Evolutionary conservation across 1,140 invertebrate genomes (phyloP), one percentile per base, ranked within the genome.

Genomic region (Drosophila nigromelanica): DNA sequence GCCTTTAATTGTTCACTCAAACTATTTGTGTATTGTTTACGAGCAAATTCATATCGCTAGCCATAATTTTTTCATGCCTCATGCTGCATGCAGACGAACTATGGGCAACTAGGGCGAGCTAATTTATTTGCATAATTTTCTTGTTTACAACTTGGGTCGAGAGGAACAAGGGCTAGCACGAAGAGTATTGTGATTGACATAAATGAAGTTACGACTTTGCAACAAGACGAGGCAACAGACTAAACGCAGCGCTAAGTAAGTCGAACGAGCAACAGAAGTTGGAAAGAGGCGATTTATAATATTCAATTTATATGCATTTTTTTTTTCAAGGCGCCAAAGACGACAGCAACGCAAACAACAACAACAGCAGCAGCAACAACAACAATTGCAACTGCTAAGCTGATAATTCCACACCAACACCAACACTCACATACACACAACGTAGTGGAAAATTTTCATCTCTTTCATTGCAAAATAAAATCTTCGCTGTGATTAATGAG

Each of bases 221-320:
- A 64, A 67, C 51, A 62, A 66, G 61, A 18, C 21, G 12, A 14
- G 24, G 60, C 50, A 52, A 69, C 59, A 62, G 60, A 64, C 72
- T 86, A 87, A 86, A 76, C 76, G 56, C 50, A 30, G 33, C 50
- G 52, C 68, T 71, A 64, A 61, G 50, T 56, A 59, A 73, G 64
- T 62, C 43, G 55, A 43, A 70, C 45, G 74, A 78, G 59, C 24
- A 70, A 54, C 51, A 74, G 71, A 76, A 81, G 76, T 78, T 90
- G 80, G 71, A 73, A 76, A 76, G 30, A 71, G 78, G 67, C 85
- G 86, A 89, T 90, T 86, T 89, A 89, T 89, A 89, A 89, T 89
- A 89, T 89, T 90, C 86, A 86, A 89, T 89, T 89, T 89, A 89
- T 89, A 89, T 89, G 86, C 85, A 85, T 80, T 89, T 85, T 66